Percentiles rank a stretch among this genome's conserved stretches.
These are phyloP conservation scores for Noctua janthina DNA, from an alignment of 2,888 invertebrate genomes.

Conservation along the genomic window DNA sequence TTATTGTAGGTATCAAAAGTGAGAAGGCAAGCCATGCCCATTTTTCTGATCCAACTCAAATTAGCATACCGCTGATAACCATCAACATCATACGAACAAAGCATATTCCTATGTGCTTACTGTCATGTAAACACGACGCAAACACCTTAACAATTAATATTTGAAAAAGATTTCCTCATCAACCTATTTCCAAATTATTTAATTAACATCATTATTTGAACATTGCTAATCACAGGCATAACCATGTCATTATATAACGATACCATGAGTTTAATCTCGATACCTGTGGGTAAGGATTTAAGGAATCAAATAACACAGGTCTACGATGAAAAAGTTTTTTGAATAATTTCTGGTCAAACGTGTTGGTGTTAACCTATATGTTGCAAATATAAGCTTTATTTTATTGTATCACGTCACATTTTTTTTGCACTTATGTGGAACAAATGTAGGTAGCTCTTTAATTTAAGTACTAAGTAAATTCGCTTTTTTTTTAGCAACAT, in stretches of 20 bases:
- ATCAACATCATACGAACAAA: not conserved
- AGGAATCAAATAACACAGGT: too few relatives aligned
- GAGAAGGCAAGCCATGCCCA: not conserved
- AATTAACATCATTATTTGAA: slow-evolving; percentile 19
- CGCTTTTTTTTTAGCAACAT: too few relatives aligned
- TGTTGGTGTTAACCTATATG: too few relatives aligned
- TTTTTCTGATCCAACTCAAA: slow-evolving; percentile 1
- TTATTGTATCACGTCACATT: too few relatives aligned
- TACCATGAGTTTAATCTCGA: slow-evolving; percentile 20
- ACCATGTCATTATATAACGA: slow-evolving; percentile 54
- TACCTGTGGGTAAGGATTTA: too few relatives aligned
- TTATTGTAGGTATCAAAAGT: not conserved
- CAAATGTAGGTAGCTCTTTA: too few relatives aligned
- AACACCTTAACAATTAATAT: slow-evolving; percentile 46
- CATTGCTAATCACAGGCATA: slow-evolving; percentile 41
- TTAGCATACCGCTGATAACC: slow-evolving; percentile 26
- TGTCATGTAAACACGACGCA: slow-evolving; percentile 17
- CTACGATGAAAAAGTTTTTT: too few relatives aligned
- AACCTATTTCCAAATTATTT: slow-evolving; percentile 23
- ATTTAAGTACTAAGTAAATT: too few relatives aligned
- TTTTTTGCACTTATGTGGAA: too few relatives aligned
- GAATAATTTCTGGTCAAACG: too few relatives aligned
- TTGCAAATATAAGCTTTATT: too few relatives aligned
- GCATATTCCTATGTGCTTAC: not conserved
- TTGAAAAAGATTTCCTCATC: slow-evolving; percentile 29